These are phyloP conservation scores for Sorex araneus DNA, from an alignment of 2,113 vertebrate species.

Conservation along the genomic window DNA sequence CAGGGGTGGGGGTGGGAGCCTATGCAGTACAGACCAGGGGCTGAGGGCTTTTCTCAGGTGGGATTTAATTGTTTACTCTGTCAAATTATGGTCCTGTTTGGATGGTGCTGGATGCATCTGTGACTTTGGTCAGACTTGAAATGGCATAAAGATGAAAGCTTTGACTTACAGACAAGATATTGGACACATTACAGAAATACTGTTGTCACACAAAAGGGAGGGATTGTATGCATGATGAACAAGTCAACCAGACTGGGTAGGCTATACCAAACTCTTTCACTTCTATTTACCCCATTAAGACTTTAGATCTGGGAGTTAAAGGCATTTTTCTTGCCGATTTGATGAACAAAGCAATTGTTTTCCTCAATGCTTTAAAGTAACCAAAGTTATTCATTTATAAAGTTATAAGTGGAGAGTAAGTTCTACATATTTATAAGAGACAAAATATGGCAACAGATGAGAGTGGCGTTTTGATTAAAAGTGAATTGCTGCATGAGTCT, in stretches of 20 bases:
- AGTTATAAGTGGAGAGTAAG: slow-evolving; percentile 37
- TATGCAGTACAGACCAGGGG: slow-evolving; percentile 10
- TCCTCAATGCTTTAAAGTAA: neutral
- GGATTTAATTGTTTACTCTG: slow-evolving; percentile 68
- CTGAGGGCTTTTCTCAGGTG: slow-evolving; percentile 62
- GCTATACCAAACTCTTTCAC: neutral
- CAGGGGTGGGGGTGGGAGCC: neutral
- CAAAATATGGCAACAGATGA: neutral
- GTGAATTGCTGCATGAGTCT: neutral
- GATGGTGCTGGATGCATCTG: slow-evolving; percentile 26
- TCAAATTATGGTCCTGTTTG: slow-evolving; percentile 38
- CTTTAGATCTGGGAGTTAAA: slow-evolving; percentile 10
- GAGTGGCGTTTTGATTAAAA: slow-evolving; percentile 6
- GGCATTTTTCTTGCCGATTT: slow-evolving; percentile 53
- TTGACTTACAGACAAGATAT: slow-evolving; percentile 47
- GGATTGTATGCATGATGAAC: neutral
- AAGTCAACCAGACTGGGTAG: neutral
- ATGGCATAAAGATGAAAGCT: slow-evolving; percentile 44
- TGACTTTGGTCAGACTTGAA: slow-evolving; percentile 47
- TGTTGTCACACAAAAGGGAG: neutral
- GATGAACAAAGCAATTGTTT: neutral
- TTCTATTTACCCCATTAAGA: neutral
- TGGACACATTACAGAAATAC: neutral
- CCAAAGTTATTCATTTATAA: neutral
- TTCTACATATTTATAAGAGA: slow-evolving; percentile 37